A percentile compares a stretch with the other conserved stretches of the same genome.
These are phyloP conservation scores for Atta colombica DNA, from an alignment of 1,140 invertebrate genomes.

Conservation along the genomic window DNA sequence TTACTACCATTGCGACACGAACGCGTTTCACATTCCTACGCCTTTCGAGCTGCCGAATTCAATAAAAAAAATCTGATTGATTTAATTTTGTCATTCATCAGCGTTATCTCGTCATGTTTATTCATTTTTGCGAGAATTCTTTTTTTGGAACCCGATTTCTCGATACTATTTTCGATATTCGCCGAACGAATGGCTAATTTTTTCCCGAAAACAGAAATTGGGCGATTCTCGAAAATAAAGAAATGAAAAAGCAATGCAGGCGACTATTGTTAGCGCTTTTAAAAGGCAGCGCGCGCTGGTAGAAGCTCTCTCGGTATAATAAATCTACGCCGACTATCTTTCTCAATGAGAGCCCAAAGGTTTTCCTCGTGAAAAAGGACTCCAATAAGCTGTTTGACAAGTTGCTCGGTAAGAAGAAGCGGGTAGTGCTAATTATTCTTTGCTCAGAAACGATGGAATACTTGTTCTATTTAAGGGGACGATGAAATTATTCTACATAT, in stretches of 20 bases:
- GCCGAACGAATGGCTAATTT: slow-evolving; percentile 20
- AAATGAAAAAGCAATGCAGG: neutral
- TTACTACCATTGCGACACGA: slow-evolving; percentile 23
- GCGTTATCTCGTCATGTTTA: neutral
- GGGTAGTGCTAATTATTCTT: slow-evolving; percentile 55
- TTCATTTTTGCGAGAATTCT: neutral
- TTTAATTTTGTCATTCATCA: slow-evolving; percentile 48
- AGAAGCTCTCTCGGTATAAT: slow-evolving; percentile 46
- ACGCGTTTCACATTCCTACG: neutral
- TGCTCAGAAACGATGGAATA: slow-evolving; percentile 37
- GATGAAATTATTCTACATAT: slow-evolving; percentile 30
- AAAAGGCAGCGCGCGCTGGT: slow-evolving; percentile 37
- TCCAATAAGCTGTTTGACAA: slow-evolving; percentile 62
- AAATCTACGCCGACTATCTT: slow-evolving; percentile 53
- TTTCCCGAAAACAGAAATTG: slow-evolving; percentile 30
- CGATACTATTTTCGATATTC: slow-evolving; percentile 3
- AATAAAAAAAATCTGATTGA: slow-evolving; percentile 64
- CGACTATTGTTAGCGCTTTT: slow-evolving; percentile 57
- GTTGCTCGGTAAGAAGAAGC: slow-evolving; percentile 51
- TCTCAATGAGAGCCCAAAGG: slow-evolving; percentile 36
- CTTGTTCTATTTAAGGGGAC: neutral
- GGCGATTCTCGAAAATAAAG: neutral
- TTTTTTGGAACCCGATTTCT: slow-evolving; percentile 18
- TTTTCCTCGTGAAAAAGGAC: slow-evolving; percentile 50
- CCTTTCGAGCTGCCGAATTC: slow-evolving; percentile 39